phyloP scores from a whole-genome alignment of 2,113 vertebrate species.

The Cettia cetti region DNA sequence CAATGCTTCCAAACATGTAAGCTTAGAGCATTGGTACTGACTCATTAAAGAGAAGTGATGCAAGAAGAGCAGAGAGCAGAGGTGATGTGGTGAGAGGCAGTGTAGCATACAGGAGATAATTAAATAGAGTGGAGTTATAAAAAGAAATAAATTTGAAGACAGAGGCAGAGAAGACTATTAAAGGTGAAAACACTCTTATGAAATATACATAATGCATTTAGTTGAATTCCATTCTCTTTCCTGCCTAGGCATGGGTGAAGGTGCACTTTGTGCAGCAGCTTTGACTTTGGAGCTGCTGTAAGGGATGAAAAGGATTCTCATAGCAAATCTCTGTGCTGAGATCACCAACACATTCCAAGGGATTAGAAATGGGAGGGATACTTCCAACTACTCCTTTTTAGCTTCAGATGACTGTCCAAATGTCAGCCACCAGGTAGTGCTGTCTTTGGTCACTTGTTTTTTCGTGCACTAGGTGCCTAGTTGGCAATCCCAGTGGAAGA shows the following conservation, averaged over 20 bases:
- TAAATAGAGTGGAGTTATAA: not conserved
- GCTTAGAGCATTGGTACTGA: not conserved
- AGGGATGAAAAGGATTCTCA: not conserved
- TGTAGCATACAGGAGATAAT: not conserved
- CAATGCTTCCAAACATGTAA: not conserved
- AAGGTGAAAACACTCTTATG: not conserved
- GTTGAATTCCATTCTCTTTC: not conserved
- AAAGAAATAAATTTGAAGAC: not conserved
- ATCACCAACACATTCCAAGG: not conserved
- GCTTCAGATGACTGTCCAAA: not conserved
- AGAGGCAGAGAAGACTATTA: not conserved
- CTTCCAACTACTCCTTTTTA: not conserved
- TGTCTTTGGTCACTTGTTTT: not conserved
- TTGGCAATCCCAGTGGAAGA: slow-evolving; percentile 84
- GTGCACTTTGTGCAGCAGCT: not conserved
- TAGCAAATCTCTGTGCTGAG: not conserved
- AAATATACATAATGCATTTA: not conserved
- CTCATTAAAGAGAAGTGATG: not conserved
- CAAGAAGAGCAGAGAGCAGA: not conserved
- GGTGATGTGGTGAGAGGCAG: not conserved
- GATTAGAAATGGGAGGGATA: not conserved
- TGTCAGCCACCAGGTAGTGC: fast-evolving
- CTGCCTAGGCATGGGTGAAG: not conserved
- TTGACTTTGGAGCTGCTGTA: not conserved
- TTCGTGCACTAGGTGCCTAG: slow-evolving; percentile 76